phyloP scores from a whole-genome alignment of 2,797 vertebrate species.

The Iguana delicatissima region DNA sequence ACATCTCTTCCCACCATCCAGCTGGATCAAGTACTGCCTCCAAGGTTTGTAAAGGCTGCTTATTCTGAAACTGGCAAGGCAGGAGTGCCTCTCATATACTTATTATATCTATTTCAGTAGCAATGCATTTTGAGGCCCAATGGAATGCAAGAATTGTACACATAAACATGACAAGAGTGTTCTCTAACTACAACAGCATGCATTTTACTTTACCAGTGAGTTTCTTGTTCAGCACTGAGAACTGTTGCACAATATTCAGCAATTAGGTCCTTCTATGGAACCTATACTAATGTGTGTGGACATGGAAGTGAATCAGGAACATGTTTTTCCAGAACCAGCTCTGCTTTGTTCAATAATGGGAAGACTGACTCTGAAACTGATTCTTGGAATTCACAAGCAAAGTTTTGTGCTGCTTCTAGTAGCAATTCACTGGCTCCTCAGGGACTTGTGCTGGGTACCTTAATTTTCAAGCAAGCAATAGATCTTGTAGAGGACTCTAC shows the following conservation, averaged over 20 bases:
- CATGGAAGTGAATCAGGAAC: not conserved
- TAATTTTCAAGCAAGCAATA: not conserved
- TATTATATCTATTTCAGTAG: constrained; percentile 18
- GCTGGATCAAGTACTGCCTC: constrained; percentile 30
- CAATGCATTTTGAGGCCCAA: not conserved
- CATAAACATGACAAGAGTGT: constrained; percentile 2
- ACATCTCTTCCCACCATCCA: constrained; percentile 43
- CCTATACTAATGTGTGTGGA: not conserved
- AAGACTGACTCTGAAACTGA: not conserved
- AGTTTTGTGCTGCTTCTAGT: not conserved
- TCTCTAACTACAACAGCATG: not conserved
- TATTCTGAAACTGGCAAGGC: not conserved
- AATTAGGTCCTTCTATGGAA: not conserved
- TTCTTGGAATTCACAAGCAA: not conserved
- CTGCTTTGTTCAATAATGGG: not conserved
- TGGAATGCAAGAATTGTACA: not conserved
- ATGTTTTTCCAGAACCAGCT: not conserved
- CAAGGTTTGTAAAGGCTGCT: constrained; percentile 17
- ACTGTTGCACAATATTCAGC: not conserved
- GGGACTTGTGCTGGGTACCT: not conserved
- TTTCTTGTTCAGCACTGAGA: not conserved
- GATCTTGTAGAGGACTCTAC: not conserved
- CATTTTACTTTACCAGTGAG: not conserved
- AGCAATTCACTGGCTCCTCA: not conserved
- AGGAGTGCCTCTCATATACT: not conserved